Evolutionary conservation across 2,113 vertebrate genomes (phyloP), one percentile per base, ranked within the genome.

Genomic region (Trogon melanurus): DNA sequence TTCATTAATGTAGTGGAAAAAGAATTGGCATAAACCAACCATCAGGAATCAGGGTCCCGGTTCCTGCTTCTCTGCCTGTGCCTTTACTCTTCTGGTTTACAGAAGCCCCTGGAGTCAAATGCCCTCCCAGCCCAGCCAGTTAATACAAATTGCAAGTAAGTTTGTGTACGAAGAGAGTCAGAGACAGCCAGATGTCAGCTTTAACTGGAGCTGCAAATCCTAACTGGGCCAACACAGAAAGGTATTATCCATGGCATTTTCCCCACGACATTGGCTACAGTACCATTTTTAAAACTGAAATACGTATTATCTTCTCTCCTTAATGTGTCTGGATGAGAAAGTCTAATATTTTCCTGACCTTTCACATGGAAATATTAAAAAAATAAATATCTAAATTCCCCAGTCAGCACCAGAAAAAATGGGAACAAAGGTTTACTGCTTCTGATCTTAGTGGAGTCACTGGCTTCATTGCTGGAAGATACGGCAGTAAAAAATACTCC

Each of bases 151-250:
- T 38, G 8, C 44, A 57, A 41, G 23, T 29, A 15, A 64, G 7
- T 11, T 21, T 25, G 7, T 18, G 20, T 58, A 11, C 19, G 47
- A 76, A 47, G 0, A 0, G 14, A 18, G 48, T 13, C 45, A 71
- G 18, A 36, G 13, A 30, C 6, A 41, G 53, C 27, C 14, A 80
- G 38, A 11, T 5, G 3, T 13, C 30, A 64, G 45, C 34, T 60
- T 70, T 41, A 67, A 78, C 27, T 19, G 60, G 26, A 73, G 18
- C 20, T 36, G 26, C 41, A 92, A 53, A 69, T 7, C 12, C 58
- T 36, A 50, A 51, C 10, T 41, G 23, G n/a, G 44, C 64, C 73
- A 85, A 69, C 45, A 48, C 8, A 41, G 53, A 36, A 9, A 15
- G 45, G 21, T 21, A 34, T 64, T 57, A 30, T 8, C 20, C 2